These are phyloP conservation scores for Phaedon cochleariae DNA, from an alignment of 2,888 invertebrate genomes.

Conservation along the genomic window DNA sequence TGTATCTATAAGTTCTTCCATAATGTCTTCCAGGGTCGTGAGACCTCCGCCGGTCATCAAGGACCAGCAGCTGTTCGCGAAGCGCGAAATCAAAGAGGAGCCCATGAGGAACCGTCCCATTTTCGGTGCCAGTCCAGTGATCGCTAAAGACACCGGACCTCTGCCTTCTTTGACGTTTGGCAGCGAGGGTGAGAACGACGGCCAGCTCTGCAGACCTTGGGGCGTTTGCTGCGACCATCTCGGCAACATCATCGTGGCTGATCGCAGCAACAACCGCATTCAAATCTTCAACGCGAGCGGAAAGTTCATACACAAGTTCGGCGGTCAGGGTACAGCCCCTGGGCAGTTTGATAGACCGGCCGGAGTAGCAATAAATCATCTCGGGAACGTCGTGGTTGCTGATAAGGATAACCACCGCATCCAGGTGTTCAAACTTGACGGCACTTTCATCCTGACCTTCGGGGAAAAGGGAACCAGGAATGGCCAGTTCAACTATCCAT, in stretches of 20 bases:
- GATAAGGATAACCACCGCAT: constrained; percentile 97
- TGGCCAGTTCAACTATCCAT: constrained; percentile 95
- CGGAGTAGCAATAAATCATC: constrained; percentile 81
- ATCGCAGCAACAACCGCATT: constrained; percentile 95
- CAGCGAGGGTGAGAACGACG: constrained; percentile 80
- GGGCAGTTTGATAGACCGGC: constrained; percentile 95
- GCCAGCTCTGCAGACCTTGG: constrained; percentile 81
- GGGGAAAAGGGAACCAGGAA: constrained; percentile 88
- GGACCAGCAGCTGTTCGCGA: constrained; percentile 18
- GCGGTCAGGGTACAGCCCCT: constrained; percentile 82
- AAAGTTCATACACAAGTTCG: constrained; percentile 83
- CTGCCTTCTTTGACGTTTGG: constrained; percentile 69
- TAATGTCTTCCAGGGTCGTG: constrained; percentile 34
- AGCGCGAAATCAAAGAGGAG: too few relatives aligned
- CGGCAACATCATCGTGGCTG: constrained; percentile 88
- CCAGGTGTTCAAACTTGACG: constrained; percentile 83
- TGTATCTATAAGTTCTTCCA: constrained; percentile 59
- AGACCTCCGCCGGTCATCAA: constrained; percentile 48
- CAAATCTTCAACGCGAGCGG: constrained; percentile 86
- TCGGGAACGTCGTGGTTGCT: constrained; percentile 86
- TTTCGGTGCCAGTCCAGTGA: constrained; percentile 56
- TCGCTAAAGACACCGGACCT: constrained; percentile 52
- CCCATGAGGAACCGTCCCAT: constrained; percentile 57
- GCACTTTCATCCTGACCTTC: constrained; percentile 82
- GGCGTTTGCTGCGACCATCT: constrained; percentile 85